Evolutionary conservation across 2,797 vertebrate species (phyloP).

Genomic region (Molossus alvarezi): DNA sequence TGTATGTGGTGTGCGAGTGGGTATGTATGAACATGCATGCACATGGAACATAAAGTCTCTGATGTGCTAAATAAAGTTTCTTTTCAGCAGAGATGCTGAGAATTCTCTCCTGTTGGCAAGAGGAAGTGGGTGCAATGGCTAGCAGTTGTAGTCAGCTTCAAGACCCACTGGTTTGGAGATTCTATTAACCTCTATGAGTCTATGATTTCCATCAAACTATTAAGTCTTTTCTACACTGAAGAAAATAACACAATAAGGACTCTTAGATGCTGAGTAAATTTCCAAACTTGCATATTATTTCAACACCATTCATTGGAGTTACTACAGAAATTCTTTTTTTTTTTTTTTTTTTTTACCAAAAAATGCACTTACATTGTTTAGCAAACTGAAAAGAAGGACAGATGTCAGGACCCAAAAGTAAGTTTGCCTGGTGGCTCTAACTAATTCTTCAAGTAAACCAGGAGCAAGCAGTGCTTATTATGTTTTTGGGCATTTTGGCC

Average conservation of each 20-base stretch:
- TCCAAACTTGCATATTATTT: conserved; percentile 1
- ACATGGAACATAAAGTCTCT: neutral
- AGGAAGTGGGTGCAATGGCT: neutral
- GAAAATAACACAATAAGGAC: neutral
- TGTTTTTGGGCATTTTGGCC: conserved; percentile 20
- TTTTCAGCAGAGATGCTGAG: conserved; percentile 20
- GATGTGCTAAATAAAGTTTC: neutral
- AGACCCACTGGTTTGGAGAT: neutral
- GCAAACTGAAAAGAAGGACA: neutral
- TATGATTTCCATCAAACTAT: neutral
- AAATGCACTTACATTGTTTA: neutral
- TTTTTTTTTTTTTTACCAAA: neutral
- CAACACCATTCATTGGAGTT: neutral
- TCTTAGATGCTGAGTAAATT: neutral
- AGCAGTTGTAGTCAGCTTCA: neutral
- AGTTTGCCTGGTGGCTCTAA: neutral
- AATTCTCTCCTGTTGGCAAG: neutral
- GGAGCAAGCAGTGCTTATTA: neutral
- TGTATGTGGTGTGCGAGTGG: neutral
- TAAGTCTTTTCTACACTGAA: conserved; percentile 4
- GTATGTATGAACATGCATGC: neutral
- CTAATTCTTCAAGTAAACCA: conserved; percentile 29
- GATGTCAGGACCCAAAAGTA: neutral
- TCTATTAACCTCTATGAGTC: neutral
- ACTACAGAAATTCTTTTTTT: conserved; percentile 39